Percentiles rank a stretch among this genome's conserved stretches.
Evolutionary conservation across 2,888 invertebrate genomes (phyloP).

Genomic region (Eudemis profundana): DNA sequence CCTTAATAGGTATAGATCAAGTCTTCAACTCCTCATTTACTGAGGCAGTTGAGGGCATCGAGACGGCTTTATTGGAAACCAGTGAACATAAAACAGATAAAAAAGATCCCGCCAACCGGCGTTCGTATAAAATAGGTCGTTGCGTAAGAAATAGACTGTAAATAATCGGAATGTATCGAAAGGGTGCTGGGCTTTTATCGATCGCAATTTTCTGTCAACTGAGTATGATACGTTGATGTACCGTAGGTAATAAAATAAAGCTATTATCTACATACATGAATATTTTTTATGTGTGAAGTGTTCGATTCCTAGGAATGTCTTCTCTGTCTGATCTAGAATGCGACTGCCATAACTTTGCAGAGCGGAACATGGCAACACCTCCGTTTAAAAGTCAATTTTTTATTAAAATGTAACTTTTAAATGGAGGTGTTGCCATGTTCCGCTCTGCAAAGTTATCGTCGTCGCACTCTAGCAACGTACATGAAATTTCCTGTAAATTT

Average conservation of each 20-base stretch:
- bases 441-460: too few relatives aligned
- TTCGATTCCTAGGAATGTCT: too few relatives aligned
- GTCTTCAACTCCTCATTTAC: neutral
- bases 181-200: slow-evolving; percentile 19
- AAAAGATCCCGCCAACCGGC: slow-evolving; percentile 24
- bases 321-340: too few relatives aligned
- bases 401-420: too few relatives aligned
- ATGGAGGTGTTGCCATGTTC: too few relatives aligned
- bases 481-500: too few relatives aligned
- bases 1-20: neutral
- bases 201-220: slow-evolving; percentile 12
- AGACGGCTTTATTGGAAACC: slow-evolving; percentile 7
- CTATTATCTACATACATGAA: too few relatives aligned
- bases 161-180: slow-evolving; percentile 24
- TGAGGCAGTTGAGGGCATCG: neutral
- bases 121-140: slow-evolving; percentile 25
- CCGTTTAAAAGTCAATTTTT: too few relatives aligned
- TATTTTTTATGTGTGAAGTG: too few relatives aligned
- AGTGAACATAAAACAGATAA: slow-evolving; percentile 28
- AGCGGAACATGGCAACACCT: too few relatives aligned
- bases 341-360: too few relatives aligned
- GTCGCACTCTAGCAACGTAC: too few relatives aligned
- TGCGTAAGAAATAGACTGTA: slow-evolving; percentile 30
- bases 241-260: neutral
- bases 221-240: neutral